Percentiles rank a stretch among this genome's conserved stretches.
Evolutionary conservation across 2,797 vertebrate species (phyloP).

Genomic region (Sebastes steindachneri): DNA sequence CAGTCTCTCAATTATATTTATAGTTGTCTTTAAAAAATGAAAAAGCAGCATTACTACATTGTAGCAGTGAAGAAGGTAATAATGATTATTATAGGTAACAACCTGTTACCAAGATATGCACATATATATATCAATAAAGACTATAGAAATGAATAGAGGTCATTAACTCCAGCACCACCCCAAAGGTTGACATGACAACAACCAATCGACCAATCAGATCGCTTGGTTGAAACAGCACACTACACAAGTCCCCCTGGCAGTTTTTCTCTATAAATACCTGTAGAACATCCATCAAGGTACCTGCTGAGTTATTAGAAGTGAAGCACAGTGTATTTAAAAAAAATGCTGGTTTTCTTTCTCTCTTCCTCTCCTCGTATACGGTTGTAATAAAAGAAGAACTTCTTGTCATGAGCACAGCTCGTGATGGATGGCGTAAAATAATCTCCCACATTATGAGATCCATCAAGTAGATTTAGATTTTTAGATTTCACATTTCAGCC

Average conservation of each 20-base stretch:
- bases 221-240: neutral
- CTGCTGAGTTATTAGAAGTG: conserved; percentile 15
- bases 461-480: conserved; percentile 34
- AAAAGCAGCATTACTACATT: neutral
- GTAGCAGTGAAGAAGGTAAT: neutral
- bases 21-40: neutral
- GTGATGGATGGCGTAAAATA: conserved; percentile 28
- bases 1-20: neutral
- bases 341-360: neutral
- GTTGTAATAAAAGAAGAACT: conserved; percentile 2
- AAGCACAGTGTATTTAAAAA: neutral
- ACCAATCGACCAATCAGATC: neutral
- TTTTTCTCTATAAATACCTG: conserved; percentile 7
- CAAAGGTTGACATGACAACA: neutral
- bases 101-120: neutral
- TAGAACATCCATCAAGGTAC: neutral
- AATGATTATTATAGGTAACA: neutral
- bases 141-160: neutral
- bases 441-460: conserved; percentile 28
- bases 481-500: conserved; percentile 23
- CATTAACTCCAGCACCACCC: neutral
- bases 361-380: neutral
- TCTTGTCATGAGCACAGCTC: neutral
- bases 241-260: neutral
- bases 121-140: neutral